A percentile compares a stretch with the other conserved stretches of the same genome.
phyloP scores from a whole-genome alignment of 2,113 vertebrate species.

The Synodontis membranacea region DNA sequence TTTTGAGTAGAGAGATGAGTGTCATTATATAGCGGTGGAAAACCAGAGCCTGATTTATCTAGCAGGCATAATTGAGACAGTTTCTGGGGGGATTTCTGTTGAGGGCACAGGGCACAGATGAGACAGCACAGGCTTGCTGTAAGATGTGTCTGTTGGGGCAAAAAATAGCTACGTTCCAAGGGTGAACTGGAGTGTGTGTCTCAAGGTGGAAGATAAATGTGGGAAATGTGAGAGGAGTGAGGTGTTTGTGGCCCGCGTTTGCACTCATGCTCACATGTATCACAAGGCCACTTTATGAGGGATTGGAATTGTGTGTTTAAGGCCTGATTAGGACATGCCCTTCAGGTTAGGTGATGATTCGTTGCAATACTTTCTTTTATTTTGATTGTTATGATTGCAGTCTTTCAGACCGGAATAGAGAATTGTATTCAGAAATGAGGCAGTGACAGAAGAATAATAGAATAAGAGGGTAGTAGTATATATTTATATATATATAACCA shows the following conservation, averaged over 20 bases:
- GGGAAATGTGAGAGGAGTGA: neutral
- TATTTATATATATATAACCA: neutral
- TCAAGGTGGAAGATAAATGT: neutral
- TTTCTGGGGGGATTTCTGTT: neutral
- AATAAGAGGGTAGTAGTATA: neutral
- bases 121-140: neutral
- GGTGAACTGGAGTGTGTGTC: neutral
- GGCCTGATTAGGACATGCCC: neutral
- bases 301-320: conserved; percentile 9
- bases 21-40: neutral
- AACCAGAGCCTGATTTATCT: neutral
- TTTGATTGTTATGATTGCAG: neutral
- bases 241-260: neutral
- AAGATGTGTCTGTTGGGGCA: neutral
- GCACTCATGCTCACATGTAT: neutral
- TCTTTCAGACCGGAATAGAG: neutral
- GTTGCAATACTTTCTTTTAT: neutral
- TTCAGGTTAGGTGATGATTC: neutral
- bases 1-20: neutral
- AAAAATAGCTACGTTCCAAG: neutral
- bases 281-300: neutral
- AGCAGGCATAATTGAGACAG: neutral
- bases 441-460: neutral
- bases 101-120: neutral
- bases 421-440: neutral